A percentile compares a stretch with the other conserved stretches of the same genome.
Conservation (phyloP, 2,888 invertebrate species). For the Mesochorus sp. region DNA sequence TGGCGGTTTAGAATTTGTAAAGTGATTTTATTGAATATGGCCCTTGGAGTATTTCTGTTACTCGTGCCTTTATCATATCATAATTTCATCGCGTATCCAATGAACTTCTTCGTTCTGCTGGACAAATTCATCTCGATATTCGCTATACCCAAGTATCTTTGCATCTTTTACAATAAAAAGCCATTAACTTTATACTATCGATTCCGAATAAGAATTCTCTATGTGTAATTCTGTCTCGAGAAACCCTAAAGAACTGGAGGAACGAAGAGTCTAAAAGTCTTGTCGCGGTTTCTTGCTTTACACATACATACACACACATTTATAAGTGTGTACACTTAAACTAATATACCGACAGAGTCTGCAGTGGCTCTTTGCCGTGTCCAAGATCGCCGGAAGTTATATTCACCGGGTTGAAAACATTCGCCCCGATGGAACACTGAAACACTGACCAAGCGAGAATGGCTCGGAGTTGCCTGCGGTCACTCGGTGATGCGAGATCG, state of each 20-base stretch:
- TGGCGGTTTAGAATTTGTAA: no score
- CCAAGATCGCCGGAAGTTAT: slow-evolving; percentile 55
- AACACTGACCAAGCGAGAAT: slow-evolving; percentile 72
- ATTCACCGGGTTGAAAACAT: slow-evolving; percentile 73
- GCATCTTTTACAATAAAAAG: no score
- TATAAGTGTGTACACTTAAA: background rate
- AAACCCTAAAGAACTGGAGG: slow-evolving; percentile 8
- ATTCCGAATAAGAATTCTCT: no score
- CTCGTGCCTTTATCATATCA: no score
- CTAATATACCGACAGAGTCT: background rate
- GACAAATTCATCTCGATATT: no score
- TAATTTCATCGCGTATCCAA: no score
- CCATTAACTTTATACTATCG: no score
- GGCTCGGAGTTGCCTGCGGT: slow-evolving; percentile 37
- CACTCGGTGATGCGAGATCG: slow-evolving; percentile 49
- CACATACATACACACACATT: background rate
- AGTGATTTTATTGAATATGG: no score
- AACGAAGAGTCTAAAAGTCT: slow-evolving; percentile 20
- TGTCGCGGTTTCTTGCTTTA: slow-evolving; percentile 50
- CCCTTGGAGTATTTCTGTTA: no score
- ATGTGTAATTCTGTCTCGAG: no score
- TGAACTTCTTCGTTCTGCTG: no score
- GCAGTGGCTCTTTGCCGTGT: slow-evolving; percentile 2
- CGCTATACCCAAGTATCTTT: no score
- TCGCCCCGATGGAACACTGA: slow-evolving; percentile 72